Percentiles rank a stretch among this genome's conserved stretches.
These are phyloP conservation scores for Pachycephala philippinensis DNA, from an alignment of 2,113 vertebrate species.

Conservation along the genomic window DNA sequence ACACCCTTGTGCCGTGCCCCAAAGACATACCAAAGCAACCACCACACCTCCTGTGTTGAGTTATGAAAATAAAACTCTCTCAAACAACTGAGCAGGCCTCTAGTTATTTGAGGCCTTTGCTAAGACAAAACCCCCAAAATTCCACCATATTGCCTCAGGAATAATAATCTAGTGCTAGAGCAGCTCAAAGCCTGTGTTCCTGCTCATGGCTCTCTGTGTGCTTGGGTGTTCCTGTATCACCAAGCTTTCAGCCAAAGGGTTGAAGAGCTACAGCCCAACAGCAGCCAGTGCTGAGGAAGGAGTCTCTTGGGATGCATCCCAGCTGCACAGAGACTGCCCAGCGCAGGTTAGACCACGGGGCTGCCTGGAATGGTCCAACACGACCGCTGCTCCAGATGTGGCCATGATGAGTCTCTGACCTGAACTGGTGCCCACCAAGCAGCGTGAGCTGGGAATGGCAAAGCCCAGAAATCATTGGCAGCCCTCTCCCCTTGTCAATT, in stretches of 20 bases:
- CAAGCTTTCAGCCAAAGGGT: not conserved
- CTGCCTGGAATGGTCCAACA: not conserved
- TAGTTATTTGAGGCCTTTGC: not conserved
- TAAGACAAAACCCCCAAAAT: not conserved
- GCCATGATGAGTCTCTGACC: not conserved
- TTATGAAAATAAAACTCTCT: not conserved
- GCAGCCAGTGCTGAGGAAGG: not conserved
- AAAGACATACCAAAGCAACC: constrained; percentile 47
- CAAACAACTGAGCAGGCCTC: not conserved
- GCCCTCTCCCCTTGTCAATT: not conserved
- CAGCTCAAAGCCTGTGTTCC: not conserved
- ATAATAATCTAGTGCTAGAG: not conserved
- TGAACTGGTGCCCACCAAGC: not conserved
- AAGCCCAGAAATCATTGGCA: not conserved
- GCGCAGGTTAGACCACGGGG: not conserved
- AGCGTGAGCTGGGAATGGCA: not conserved
- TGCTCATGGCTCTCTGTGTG: not conserved
- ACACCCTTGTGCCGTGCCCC: constrained; percentile 44
- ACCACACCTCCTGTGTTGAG: constrained; percentile 6
- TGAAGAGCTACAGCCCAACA: not conserved
- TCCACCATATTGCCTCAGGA: not conserved
- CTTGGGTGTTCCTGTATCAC: not conserved
- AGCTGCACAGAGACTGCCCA: not conserved
- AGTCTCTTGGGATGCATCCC: not conserved
- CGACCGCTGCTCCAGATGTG: not conserved